Percentiles rank a stretch among this genome's conserved stretches.
Conservation (phyloP, 2,888 invertebrate species). For the Orchestes rusci region DNA sequence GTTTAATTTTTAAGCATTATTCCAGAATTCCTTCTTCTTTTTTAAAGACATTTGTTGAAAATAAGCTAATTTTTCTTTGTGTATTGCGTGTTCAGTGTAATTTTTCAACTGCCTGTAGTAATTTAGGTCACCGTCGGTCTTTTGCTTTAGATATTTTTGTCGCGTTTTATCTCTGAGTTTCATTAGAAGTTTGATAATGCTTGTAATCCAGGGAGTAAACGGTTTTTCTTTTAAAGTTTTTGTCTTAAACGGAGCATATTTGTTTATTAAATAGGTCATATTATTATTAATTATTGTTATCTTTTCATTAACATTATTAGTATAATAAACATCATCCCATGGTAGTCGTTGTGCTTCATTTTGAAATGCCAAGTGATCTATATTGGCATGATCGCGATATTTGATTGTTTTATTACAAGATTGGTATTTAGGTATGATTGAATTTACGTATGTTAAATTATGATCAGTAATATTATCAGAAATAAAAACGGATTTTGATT, state of each 20-base stretch:
- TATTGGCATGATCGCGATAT: neutral
- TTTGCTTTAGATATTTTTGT: slow-evolving; percentile 3
- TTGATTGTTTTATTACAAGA: neutral
- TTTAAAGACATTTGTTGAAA: slow-evolving; percentile 2
- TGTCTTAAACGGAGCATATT: slow-evolving; percentile 4
- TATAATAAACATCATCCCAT: neutral
- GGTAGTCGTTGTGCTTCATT: neutral
- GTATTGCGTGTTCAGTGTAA: slow-evolving; percentile 1
- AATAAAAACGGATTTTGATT: neutral
- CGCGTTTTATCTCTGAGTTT: slow-evolving; percentile 2
- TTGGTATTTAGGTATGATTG: neutral
- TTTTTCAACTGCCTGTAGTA: slow-evolving; percentile 7
- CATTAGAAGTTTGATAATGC: slow-evolving; percentile 2
- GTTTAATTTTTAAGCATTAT: slow-evolving; percentile 1
- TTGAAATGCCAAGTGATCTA: neutral
- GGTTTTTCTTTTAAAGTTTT: slow-evolving; percentile 3
- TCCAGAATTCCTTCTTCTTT: slow-evolving; percentile 4
- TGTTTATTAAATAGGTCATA: slow-evolving; percentile 3
- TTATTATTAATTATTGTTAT: slow-evolving; percentile 3
- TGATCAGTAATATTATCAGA: neutral
- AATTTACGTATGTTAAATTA: neutral
- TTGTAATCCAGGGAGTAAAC: slow-evolving; percentile 3
- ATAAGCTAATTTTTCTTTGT: slow-evolving; percentile 6
- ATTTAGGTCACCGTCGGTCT: neutral
- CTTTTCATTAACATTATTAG: neutral